Percentiles rank a stretch among this genome's conserved stretches.
Conservation (phyloP, 2,888 invertebrate genomes). For the Lasioglossum lativentre region DNA sequence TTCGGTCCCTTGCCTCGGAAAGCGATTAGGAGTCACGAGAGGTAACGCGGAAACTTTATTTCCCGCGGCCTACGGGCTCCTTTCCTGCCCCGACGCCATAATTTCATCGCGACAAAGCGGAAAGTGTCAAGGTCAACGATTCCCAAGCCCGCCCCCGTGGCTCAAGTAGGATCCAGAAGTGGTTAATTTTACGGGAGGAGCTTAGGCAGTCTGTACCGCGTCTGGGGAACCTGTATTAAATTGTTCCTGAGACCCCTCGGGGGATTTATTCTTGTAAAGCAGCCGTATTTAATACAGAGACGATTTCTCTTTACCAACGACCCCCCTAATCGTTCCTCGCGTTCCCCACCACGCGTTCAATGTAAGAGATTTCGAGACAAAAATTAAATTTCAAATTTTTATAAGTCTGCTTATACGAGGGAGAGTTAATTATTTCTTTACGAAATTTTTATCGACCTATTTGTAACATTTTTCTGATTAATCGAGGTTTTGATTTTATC, state of each 20-base stretch:
- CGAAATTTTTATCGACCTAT: too few species aligned
- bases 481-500: too few species aligned
- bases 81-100: neutral
- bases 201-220: constrained; percentile 17
- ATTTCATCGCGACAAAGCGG: constrained; percentile 31
- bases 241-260: neutral
- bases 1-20: constrained; percentile 1
- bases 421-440: too few species aligned
- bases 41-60: constrained; percentile 23
- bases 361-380: too few species aligned
- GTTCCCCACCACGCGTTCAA: neutral
- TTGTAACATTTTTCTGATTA: too few species aligned
- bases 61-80: neutral
- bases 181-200: constrained; percentile 38
- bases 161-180: constrained; percentile 17
- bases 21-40: constrained; percentile 25
- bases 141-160: neutral
- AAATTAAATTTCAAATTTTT: too few species aligned
- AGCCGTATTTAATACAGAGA: neutral
- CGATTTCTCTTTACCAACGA: neutral
- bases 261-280: neutral
- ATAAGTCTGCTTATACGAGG: too few species aligned
- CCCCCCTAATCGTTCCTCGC: neutral
- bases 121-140: constrained; percentile 44
- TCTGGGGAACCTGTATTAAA: neutral